Evolutionary conservation across 2,888 invertebrate genomes (phyloP).

Genomic region (Monoplex corrugatus): DNA sequence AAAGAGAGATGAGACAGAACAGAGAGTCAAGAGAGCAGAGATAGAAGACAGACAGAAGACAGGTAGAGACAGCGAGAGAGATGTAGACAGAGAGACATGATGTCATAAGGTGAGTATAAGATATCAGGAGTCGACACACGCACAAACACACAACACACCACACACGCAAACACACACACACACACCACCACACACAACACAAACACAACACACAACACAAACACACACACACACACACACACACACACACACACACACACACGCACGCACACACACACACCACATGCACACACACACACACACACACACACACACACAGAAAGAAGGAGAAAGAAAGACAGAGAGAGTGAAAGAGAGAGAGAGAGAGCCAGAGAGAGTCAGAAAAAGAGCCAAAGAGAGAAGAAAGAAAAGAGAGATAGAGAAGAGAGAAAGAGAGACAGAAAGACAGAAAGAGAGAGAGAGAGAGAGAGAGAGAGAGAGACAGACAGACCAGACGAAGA

Average conservation of each 20-base stretch:
- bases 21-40: no score
- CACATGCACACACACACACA: background rate
- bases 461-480: background rate
- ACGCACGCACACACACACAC: background rate
- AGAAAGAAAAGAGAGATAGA: no score
- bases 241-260: background rate
- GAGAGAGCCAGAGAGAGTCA: background rate
- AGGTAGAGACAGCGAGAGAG: no score
- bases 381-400: background rate
- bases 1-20: no score
- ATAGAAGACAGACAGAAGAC: no score
- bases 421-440: background rate
- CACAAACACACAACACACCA: no score
- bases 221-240: background rate
- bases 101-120: no score
- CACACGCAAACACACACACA: no score
- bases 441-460: background rate
- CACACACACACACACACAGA: slow-evolving; percentile 1
- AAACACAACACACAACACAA: no score
- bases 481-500: no score
- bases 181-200: no score
- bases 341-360: background rate
- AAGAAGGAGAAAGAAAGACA: background rate
- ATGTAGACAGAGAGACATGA: background rate
- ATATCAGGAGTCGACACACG: no score